Evolutionary conservation across 2,888 invertebrate genomes (phyloP), one percentile per base, ranked within the genome.

Genomic region (Clostera curtula): DNA sequence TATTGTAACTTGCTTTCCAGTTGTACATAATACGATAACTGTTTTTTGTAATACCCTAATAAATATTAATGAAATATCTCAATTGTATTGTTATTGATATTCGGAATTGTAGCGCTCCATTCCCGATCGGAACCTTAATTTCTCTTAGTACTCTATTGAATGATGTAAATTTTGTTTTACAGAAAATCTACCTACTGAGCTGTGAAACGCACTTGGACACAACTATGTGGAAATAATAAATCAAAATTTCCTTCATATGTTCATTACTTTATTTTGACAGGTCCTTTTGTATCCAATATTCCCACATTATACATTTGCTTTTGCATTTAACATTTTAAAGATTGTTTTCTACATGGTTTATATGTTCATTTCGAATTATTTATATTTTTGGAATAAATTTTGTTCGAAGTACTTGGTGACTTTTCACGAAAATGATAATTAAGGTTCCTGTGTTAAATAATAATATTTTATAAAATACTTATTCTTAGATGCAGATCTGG

Each of bases 11-110:
- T 71, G 45, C 41, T 44, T 79, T 82, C 76, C 76, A 77, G 67
- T 75, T 83, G 82, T 83, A 83, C 73, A 89, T 82, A 70, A 87
- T 72, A 76, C 77, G 72, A 71, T 80, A 80, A 77, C 80, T 82
- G 82, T 82, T 80, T 80, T n/a, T 83, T 83, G 82, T 83, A 83
- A 71, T 82, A 80, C 75, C 71, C 67, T 82, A 70, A 82, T 82
- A 80, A 83, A 83, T 82, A 77, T 73, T 73, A 75, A 76, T 82
- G 56, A 74, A 79, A 80, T 76, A 83, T 77, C 67, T 54, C 50
- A 68, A 61, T 65, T 76, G 82, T 73, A 79, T 82, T 83, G 76
- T 80, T 83, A 80, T 80, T 83, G 66, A 72, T 49, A 59, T 61
- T 58, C 45, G 48, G 67, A 61, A 69, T 59, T 66, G 64, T 76